Conservation (phyloP, 2,113 vertebrate genomes). For the Psettodes erumei region DNA sequence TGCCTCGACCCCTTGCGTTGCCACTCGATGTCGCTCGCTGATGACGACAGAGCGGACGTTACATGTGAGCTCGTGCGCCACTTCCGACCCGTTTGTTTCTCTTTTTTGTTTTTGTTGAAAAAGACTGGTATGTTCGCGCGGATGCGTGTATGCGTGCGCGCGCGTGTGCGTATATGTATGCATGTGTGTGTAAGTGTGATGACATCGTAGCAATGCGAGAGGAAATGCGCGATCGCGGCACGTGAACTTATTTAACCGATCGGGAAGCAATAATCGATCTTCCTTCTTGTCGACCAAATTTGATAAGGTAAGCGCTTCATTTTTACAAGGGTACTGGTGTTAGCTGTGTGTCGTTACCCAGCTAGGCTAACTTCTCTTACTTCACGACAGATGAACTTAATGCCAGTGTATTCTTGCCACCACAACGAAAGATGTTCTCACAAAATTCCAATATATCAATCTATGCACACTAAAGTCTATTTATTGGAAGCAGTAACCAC, state of each 20-base stretch:
- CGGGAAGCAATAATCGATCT: not conserved
- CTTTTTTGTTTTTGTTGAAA: conserved; percentile 21
- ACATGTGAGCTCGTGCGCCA: conserved; percentile 42
- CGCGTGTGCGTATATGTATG: too few species aligned
- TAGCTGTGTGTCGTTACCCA: conserved; percentile 32
- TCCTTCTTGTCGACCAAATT: not conserved
- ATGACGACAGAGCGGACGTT: conserved; percentile 62
- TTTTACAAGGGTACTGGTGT: conserved; percentile 3
- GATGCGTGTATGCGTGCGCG: too few species aligned
- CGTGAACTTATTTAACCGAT: not conserved
- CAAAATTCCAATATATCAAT: not conserved
- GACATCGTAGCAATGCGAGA: not conserved
- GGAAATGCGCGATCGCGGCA: not conserved
- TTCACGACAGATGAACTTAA: not conserved
- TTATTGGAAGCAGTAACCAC: too few species aligned
- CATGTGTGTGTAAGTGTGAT: not conserved
- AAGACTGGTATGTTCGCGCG: not conserved
- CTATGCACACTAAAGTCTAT: too few species aligned
- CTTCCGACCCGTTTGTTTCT: conserved; percentile 65
- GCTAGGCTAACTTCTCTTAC: not conserved
- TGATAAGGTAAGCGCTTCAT: conserved; percentile 38
- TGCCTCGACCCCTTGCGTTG: conserved; percentile 10
- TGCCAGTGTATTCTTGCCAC: not conserved
- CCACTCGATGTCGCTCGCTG: conserved; percentile 43
- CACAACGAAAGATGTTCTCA: not conserved